Percentiles rank a stretch among this genome's conserved stretches.
Conservation (phyloP, 2,888 invertebrate genomes). For the Amphipyra berbera region DNA sequence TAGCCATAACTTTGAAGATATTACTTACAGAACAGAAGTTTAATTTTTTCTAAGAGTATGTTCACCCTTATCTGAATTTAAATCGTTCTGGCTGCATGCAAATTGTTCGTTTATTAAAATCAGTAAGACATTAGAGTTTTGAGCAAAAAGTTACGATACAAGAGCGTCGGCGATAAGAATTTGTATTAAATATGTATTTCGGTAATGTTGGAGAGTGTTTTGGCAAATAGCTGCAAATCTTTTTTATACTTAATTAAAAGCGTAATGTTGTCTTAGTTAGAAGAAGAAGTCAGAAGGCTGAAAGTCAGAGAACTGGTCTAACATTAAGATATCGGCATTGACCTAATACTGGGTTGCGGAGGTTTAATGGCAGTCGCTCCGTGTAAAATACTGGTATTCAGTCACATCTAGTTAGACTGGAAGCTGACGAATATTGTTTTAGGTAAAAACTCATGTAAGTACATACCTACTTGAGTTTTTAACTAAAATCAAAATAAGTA, state of each 20-base stretch:
- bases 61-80: constrained; percentile 53
- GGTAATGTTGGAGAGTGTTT: background rate
- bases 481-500: no score
- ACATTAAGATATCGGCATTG: no score
- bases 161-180: constrained; percentile 54
- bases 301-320: no score
- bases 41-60: constrained; percentile 42
- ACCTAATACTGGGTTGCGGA: no score
- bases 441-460: no score
- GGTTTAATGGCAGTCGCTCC: no score
- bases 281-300: no score
- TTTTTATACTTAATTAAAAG: background rate
- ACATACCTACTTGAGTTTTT: no score
- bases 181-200: constrained; percentile 46
- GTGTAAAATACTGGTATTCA: no score
- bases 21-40: constrained; percentile 29
- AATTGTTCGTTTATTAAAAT: constrained; percentile 65
- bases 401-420: no score
- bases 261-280: background rate
- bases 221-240: background rate
- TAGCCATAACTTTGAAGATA: constrained; percentile 24
- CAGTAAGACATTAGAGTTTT: constrained; percentile 55
- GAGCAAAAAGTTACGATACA: constrained; percentile 56
- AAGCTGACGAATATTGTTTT: no score
- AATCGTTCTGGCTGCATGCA: constrained; percentile 49